Base-by-base conservation (phyloP, 2,113 vertebrate species). In the Varanus komodoensis region DNA sequence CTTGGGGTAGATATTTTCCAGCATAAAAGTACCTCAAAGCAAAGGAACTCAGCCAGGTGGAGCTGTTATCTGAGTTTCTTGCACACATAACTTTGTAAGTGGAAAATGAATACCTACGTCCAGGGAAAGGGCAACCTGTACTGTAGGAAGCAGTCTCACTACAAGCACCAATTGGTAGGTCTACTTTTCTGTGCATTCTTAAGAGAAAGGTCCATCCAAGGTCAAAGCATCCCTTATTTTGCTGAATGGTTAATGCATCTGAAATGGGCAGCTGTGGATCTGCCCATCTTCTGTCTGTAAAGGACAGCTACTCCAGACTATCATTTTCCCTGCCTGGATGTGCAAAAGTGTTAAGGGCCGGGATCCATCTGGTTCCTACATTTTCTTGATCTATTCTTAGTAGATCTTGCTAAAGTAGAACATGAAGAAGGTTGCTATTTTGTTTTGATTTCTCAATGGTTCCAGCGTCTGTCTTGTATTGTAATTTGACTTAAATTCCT, bases 401-500 rank as follows among this genome's bases (percentile, higher is more conserved):
- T 89, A 84, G 82, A 54, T 92, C 92, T 80, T 96, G 61, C 82
- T 91, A 93, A 94, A 90, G 0, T 6, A 94, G 48, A 90, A 9
- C 23, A 94, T 8, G 93, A 92, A 92, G 44, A 90, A 0, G 0
- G 48, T 75, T 92, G 25, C 0, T 93, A 77, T 86, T 93, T 91
- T 90, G 73, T 75, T 92, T 94, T 93, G 69, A 85, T 94, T 90
- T 95, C 92, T 95, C 84, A 90, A 93, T 94, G 94, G 61, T 29
- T 92, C 84, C 74, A 94, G 92, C 90, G 14, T 48, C 88, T 96
- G 71, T 90, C 84, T 92, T n/a, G 73, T 93, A 77, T 91, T 93
- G 90, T 54, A 96, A 96, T 96, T 92, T 95, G 74, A 95, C 94
- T 96, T 92, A 96, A 95, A 95, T 94, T 95, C 87, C 57, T 96